Evolutionary conservation across 2,113 vertebrate genomes (phyloP).

Genomic region (Passer montanus): DNA sequence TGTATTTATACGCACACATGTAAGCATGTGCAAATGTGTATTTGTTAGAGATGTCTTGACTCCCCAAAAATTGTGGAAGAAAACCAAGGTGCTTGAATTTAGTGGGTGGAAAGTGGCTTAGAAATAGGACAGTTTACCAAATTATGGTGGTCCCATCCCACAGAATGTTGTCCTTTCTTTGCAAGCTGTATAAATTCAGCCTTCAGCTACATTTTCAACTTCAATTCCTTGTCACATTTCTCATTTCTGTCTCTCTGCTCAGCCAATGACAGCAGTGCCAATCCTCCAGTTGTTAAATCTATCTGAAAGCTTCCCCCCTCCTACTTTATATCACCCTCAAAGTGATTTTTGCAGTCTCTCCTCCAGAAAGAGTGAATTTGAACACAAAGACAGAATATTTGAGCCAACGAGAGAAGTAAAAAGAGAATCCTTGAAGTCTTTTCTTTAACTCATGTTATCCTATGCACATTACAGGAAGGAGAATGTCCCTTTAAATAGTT

Average conservation of each 20-base stretch:
- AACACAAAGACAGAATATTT: constrained; percentile 64
- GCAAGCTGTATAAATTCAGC: constrained; percentile 62
- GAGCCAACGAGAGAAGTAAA: constrained; percentile 54
- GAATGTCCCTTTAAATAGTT: constrained; percentile 66
- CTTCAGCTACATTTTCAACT: constrained; percentile 60
- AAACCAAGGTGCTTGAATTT: constrained; percentile 41
- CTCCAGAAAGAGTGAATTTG: constrained; percentile 64
- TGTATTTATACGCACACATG: background rate
- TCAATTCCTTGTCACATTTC: constrained; percentile 61
- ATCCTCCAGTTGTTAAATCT: constrained; percentile 67
- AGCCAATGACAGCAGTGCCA: constrained; percentile 60
- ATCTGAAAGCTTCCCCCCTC: constrained; percentile 51
- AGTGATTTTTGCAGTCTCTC: constrained; percentile 66
- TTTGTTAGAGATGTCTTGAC: constrained; percentile 3
- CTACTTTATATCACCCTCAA: constrained; percentile 66
- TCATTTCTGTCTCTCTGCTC: constrained; percentile 47
- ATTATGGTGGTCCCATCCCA: constrained; percentile 56
- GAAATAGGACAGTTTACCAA: constrained; percentile 64
- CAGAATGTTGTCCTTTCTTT: constrained; percentile 64
- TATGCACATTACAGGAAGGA: constrained; percentile 18
- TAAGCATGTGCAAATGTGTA: background rate
- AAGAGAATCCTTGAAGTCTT: constrained; percentile 50
- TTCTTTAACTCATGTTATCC: constrained; percentile 24
- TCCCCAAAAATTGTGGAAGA: constrained; percentile 1
- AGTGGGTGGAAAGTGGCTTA: constrained; percentile 43